Conservation (phyloP, 2,888 invertebrate genomes). For the Acrobasis suavella region DNA sequence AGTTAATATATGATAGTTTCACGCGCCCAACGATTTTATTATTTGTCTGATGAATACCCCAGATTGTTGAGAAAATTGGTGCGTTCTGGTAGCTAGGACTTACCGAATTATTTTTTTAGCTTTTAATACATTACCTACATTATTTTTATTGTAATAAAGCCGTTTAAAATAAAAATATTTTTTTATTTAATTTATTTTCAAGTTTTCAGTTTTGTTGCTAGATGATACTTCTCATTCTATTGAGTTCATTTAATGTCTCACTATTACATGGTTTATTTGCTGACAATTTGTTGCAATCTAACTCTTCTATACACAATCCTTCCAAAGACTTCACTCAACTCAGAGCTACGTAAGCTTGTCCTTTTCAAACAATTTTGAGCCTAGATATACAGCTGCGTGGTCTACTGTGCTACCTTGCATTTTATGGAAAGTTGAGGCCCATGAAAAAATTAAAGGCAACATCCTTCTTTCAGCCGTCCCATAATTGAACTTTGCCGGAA, state of each 20-base stretch:
- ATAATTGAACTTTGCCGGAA: slow-evolving; percentile 11
- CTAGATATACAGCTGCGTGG: slow-evolving; percentile 35
- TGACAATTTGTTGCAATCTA: slow-evolving; percentile 9
- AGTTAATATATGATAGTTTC: too few species aligned
- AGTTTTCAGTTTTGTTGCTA: too few species aligned
- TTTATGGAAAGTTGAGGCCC: slow-evolving; percentile 17
- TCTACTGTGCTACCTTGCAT: slow-evolving; percentile 31
- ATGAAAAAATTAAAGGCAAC: slow-evolving; percentile 11
- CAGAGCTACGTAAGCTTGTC: slow-evolving; percentile 43
- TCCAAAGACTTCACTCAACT: slow-evolving; percentile 28
- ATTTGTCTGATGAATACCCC: too few species aligned
- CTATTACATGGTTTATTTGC: not conserved
- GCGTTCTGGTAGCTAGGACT: too few species aligned
- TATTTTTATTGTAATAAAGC: too few species aligned
- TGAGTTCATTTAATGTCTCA: not conserved
- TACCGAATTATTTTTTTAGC: too few species aligned
- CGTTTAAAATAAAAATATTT: too few species aligned
- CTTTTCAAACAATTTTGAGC: slow-evolving; percentile 35
- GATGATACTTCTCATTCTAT: not conserved
- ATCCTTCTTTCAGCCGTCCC: slow-evolving; percentile 20
- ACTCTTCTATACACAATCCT: slow-evolving; percentile 2
- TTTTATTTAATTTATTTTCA: too few species aligned
- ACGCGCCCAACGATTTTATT: too few species aligned
- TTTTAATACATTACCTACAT: too few species aligned
- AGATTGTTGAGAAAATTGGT: too few species aligned